Percentiles rank a stretch among this genome's conserved stretches.
phyloP scores from a whole-genome alignment of 2,797 vertebrate genomes.

The Enteromius argenteus region DNA sequence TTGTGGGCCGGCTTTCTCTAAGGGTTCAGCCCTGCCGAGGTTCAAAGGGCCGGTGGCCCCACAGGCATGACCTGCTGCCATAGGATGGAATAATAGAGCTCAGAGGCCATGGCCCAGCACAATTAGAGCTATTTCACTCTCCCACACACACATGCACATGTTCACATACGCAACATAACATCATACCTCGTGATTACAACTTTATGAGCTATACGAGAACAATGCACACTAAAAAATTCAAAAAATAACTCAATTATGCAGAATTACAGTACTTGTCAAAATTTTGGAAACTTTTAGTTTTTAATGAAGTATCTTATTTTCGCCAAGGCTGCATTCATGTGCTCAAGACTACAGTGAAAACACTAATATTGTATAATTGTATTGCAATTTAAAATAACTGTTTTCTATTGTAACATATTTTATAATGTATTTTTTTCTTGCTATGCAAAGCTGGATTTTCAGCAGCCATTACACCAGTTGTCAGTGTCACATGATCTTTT shows the following conservation, averaged over 20 bases:
- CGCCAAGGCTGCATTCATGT: not conserved
- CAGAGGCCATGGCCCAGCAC: slow-evolving; percentile 85
- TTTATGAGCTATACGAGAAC: slow-evolving; percentile 4
- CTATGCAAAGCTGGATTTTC: not conserved
- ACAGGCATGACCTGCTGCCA: slow-evolving; percentile 79
- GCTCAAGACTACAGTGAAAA: not conserved
- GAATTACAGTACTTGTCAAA: not conserved
- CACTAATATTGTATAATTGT: not conserved
- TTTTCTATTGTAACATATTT: no score
- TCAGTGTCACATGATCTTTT: not conserved
- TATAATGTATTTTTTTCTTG: not conserved
- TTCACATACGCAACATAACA: slow-evolving; percentile 36
- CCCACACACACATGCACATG: slow-evolving; percentile 48
- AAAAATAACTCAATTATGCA: not conserved
- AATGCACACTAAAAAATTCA: not conserved
- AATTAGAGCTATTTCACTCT: slow-evolving; percentile 82
- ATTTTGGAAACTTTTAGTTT: not conserved
- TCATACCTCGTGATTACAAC: slow-evolving; percentile 18
- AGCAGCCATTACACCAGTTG: not conserved
- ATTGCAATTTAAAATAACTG: not conserved
- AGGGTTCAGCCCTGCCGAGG: slow-evolving; percentile 84
- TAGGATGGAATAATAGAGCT: slow-evolving; percentile 85
- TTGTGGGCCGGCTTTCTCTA: slow-evolving; percentile 80
- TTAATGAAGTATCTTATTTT: not conserved
- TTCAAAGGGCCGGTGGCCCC: slow-evolving; percentile 86